These are phyloP conservation scores for Cichladusa arquata DNA, from an alignment of 2,113 vertebrate species.

Conservation along the genomic window DNA sequence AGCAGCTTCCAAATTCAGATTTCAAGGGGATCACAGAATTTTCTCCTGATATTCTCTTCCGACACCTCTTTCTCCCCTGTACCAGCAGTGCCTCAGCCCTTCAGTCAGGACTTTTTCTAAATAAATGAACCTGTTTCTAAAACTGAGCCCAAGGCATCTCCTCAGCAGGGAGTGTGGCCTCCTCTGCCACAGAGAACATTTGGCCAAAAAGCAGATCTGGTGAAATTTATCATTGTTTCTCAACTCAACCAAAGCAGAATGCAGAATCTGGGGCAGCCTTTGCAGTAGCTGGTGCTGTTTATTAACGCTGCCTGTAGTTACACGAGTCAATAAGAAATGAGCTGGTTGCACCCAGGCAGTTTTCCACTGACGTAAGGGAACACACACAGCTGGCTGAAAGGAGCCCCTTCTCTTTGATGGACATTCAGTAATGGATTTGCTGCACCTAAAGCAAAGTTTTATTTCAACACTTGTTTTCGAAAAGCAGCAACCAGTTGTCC, in stretches of 20 bases:
- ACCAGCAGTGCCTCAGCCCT: not conserved
- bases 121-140: not conserved
- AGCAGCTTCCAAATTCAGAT: not conserved
- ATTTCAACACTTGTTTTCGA: conserved; percentile 20
- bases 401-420: not conserved
- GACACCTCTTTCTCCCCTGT: not conserved
- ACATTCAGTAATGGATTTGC: conserved; percentile 14
- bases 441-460: conserved; percentile 16
- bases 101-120: not conserved
- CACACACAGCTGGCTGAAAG: not conserved
- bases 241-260: not conserved
- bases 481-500: not conserved
- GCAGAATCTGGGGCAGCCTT: not conserved
- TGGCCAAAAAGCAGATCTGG: not conserved
- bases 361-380: conserved; percentile 34
- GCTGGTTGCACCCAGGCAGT: not conserved
- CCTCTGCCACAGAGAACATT: not conserved
- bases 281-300: not conserved
- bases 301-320: not conserved
- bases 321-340: not conserved
- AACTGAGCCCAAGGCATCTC: not conserved
- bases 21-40: not conserved
- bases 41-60: not conserved
- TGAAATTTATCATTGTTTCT: not conserved
- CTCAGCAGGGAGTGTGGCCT: rapidly evolving